A percentile compares a stretch with the other conserved stretches of the same genome.
Evolutionary conservation across 2,888 invertebrate species (phyloP).

Genomic region (Aquatica leii): DNA sequence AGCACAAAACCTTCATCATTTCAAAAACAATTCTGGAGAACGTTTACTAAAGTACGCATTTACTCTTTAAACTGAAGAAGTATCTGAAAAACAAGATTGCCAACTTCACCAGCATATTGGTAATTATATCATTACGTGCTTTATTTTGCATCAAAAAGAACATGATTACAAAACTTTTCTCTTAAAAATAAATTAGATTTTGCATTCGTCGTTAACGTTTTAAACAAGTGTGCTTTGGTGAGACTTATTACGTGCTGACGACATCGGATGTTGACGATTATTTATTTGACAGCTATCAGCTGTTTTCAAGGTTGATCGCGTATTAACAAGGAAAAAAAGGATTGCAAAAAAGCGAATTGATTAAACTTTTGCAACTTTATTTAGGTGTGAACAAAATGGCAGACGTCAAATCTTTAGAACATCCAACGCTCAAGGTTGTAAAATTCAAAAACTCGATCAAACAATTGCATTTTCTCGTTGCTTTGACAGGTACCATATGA

Average conservation of each 20-base stretch:
- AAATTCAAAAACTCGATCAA: constrained; percentile 33
- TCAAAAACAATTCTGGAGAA: too few species aligned
- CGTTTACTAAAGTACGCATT: too few species aligned
- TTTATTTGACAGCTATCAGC: constrained; percentile 32
- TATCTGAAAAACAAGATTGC: too few species aligned
- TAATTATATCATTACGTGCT: too few species aligned
- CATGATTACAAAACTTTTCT: too few species aligned
- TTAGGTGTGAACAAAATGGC: constrained; percentile 69
- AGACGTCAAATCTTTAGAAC: constrained; percentile 93
- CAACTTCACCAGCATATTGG: too few species aligned
- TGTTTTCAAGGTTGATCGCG: constrained; percentile 36
- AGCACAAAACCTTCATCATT: too few species aligned
- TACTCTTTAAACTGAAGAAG: too few species aligned
- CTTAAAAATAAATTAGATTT: too few species aligned
- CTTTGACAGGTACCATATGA: constrained; percentile 90
- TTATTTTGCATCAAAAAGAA: too few species aligned
- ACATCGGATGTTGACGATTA: neutral
- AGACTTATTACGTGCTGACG: neutral
- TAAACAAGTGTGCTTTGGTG: too few species aligned
- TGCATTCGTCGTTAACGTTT: too few species aligned
- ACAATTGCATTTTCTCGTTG: constrained; percentile 8
- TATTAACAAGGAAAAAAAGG: neutral
- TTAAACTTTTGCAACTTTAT: neutral
- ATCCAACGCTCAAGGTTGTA: constrained; percentile 90
- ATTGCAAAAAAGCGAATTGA: constrained; percentile 10